A percentile compares a stretch with the other conserved stretches of the same genome.
Conservation (phyloP, 2,113 vertebrate genomes). For the Ahaetulla prasina region DNA sequence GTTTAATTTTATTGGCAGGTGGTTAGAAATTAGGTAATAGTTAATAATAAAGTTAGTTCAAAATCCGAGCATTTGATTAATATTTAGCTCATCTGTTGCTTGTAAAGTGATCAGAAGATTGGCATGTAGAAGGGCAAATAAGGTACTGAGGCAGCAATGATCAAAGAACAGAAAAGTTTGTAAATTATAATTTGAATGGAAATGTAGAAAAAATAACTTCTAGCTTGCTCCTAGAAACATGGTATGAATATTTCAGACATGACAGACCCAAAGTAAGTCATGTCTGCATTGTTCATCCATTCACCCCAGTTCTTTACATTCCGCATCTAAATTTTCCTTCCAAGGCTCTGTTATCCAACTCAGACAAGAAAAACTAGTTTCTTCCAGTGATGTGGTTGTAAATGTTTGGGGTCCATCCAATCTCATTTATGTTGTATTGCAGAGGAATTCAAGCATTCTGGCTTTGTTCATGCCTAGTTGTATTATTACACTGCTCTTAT, state of each 20-base stretch:
- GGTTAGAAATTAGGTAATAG: constrained; percentile 10
- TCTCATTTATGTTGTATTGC: background rate
- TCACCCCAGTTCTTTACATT: background rate
- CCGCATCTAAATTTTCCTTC: background rate
- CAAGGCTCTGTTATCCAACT: background rate
- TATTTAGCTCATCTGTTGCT: constrained; percentile 23
- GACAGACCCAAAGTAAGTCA: background rate
- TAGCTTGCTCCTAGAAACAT: background rate
- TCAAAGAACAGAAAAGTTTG: background rate
- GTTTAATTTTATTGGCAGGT: constrained; percentile 10
- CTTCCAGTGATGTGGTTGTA: background rate
- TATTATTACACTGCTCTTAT: background rate
- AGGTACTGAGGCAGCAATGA: background rate
- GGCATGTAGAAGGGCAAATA: background rate
- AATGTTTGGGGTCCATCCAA: background rate
- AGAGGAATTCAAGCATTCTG: background rate
- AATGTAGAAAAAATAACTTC: background rate
- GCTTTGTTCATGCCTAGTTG: background rate
- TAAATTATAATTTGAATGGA: background rate
- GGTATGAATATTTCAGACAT: background rate
- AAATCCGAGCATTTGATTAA: constrained; percentile 24
- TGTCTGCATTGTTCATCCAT: background rate
- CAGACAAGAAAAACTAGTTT: background rate
- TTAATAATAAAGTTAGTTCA: background rate
- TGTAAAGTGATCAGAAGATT: constrained; percentile 31